A percentile compares a stretch with the other conserved stretches of the same genome.
These are phyloP conservation scores for Psittacula derbiana DNA, from an alignment of 2,797 vertebrate genomes.

Conservation along the genomic window DNA sequence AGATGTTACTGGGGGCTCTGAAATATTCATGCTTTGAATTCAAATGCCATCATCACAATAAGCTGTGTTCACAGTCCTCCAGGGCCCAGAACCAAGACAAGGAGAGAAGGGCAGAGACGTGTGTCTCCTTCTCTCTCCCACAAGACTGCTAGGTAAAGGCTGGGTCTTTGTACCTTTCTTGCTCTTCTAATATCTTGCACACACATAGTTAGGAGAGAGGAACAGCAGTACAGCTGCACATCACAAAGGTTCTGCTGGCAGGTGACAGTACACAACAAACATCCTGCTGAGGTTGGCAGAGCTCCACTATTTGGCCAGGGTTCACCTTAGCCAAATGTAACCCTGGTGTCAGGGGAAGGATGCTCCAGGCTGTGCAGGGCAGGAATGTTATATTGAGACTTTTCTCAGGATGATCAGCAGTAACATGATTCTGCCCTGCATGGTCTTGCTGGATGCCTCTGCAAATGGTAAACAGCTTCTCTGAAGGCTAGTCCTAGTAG, in stretches of 20 bases:
- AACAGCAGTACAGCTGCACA: not conserved
- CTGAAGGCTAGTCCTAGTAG: not conserved
- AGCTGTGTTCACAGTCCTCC: not conserved
- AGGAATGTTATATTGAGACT: not conserved
- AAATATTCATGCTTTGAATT: not conserved
- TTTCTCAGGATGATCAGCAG: not conserved
- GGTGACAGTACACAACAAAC: not conserved
- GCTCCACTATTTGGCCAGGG: not conserved
- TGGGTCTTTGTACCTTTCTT: not conserved
- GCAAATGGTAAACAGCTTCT: not conserved
- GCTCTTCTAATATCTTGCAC: not conserved
- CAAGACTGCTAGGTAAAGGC: not conserved
- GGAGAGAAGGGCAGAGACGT: fast-evolving
- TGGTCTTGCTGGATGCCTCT: not conserved
- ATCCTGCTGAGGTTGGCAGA: not conserved
- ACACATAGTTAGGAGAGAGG: not conserved
- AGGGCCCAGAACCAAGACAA: not conserved
- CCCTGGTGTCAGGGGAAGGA: not conserved
- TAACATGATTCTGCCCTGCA: not conserved
- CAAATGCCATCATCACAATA: not conserved
- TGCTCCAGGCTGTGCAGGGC: fast-evolving
- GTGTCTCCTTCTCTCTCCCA: not conserved
- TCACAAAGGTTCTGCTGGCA: not conserved
- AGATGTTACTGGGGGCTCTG: not conserved
- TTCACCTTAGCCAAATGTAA: not conserved